These are phyloP conservation scores for Hipposideros armiger DNA, from an alignment of 2,113 vertebrate species.

Conservation along the genomic window DNA sequence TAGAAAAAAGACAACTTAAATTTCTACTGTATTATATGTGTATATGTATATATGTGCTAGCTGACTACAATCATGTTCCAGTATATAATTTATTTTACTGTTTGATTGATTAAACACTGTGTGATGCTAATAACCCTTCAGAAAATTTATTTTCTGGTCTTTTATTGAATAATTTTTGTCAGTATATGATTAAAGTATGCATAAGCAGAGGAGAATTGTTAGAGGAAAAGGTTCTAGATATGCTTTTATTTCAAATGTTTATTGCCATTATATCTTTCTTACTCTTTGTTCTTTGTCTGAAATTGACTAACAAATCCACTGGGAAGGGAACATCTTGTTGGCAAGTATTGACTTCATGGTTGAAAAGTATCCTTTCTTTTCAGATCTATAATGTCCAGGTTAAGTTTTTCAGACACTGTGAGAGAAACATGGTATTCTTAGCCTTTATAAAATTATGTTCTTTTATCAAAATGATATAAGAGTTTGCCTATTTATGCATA, in stretches of 20 bases:
- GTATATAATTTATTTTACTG: constrained; percentile 33
- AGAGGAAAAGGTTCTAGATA: neutral
- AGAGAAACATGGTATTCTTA: neutral
- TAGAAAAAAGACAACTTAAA: constrained; percentile 4
- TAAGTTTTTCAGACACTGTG: neutral
- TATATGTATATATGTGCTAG: neutral
- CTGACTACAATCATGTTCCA: neutral
- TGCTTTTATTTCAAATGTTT: constrained; percentile 50
- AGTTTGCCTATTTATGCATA: neutral
- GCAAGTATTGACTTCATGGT: neutral
- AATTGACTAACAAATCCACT: constrained; percentile 41
- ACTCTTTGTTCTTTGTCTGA: neutral
- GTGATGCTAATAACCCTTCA: neutral
- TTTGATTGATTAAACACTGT: neutral
- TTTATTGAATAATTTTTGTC: neutral
- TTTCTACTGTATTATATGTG: neutral
- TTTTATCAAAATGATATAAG: neutral
- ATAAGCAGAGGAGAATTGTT: neutral
- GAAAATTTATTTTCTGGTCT: constrained; percentile 18
- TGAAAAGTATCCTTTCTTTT: neutral
- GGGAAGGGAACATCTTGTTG: neutral
- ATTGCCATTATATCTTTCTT: neutral
- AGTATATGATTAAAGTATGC: constrained; percentile 20
- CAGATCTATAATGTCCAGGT: neutral
- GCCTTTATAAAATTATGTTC: neutral